Base-by-base conservation (phyloP, 37 sponge, comb jelly and placozoan species). In the Eunapius fragilis region DNA sequence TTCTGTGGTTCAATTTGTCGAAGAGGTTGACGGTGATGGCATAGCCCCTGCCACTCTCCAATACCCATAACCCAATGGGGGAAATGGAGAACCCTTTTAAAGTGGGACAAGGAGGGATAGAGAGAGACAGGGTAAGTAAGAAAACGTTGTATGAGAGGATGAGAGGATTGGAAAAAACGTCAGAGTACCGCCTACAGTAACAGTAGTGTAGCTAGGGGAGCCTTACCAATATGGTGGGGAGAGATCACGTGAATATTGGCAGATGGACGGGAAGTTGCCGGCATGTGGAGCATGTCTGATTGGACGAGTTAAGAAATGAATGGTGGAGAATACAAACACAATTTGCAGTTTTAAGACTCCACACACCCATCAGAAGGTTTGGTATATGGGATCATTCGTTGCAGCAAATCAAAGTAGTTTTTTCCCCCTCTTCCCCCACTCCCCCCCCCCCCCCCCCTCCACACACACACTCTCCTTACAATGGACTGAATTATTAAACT, bases 141-240 rank as follows among this genome's bases (percentile, higher is more conserved):
- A 79, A 47, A n/a, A n/a, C n/a, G n/a, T n/a, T n/a, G n/a, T n/a
- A n/a, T n/a, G n/a, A n/a, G n/a, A n/a, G n/a, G n/a, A n/a, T n/a
- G n/a, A n/a, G n/a, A n/a, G n/a, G n/a, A n/a, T n/a, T n/a, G n/a
- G n/a, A n/a, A n/a, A n/a, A n/a, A n/a, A n/a, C n/a, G n/a, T n/a
- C n/a, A n/a, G n/a, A n/a, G n/a, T n/a, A n/a, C n/a, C n/a, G n/a
- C n/a, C n/a, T n/a, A n/a, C n/a, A n/a, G n/a, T n/a, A n/a, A n/a
- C n/a, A n/a, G n/a, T n/a, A n/a, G n/a, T 6, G 6, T 6, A 41
- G 5, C 41, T 41, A 70, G 71, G 25, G 25, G 71, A 11, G 7
- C 71, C 45, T 75, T 89, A 88, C 92, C 95, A 31, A 95, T 70
- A 49, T 92, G 95, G 74, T 91, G 90, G 37, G 95, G 95, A 9